phyloP scores from a whole-genome alignment of 1,140 invertebrate genomes.

The Acromyrmex echinatior region DNA sequence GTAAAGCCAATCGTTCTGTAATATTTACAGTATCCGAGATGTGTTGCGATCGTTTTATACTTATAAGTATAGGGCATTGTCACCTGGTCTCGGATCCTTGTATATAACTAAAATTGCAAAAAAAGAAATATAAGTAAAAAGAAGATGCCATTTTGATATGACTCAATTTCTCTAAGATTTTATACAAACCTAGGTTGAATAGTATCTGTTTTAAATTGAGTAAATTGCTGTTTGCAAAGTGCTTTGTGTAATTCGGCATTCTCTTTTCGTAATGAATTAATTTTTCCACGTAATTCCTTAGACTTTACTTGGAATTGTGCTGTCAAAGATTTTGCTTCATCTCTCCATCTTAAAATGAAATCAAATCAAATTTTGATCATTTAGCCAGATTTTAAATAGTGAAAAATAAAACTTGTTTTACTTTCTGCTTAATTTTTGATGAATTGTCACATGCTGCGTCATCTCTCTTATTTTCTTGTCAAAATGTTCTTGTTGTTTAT shows the following conservation, averaged over 20 bases:
- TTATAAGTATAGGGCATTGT: slow-evolving; percentile 61
- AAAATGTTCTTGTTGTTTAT: slow-evolving; percentile 81
- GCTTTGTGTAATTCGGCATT: slow-evolving; percentile 87
- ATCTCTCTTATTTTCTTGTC: slow-evolving; percentile 84
- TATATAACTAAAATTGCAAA: slow-evolving; percentile 69
- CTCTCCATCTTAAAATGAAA: slow-evolving; percentile 87
- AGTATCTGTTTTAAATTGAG: slow-evolving; percentile 81
- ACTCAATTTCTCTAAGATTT: neutral
- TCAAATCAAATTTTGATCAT: slow-evolving; percentile 3
- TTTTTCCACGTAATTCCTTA: slow-evolving; percentile 82
- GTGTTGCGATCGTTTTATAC: neutral
- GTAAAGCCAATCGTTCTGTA: slow-evolving; percentile 64
- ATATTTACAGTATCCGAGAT: slow-evolving; percentile 70
- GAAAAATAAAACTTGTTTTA: slow-evolving; percentile 30
- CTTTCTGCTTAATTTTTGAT: slow-evolving; percentile 85
- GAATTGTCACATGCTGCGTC: slow-evolving; percentile 84
- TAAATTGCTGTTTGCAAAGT: slow-evolving; percentile 85
- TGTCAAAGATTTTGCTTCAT: slow-evolving; percentile 89
- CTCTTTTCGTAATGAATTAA: slow-evolving; percentile 85
- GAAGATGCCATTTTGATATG: neutral
- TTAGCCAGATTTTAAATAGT: neutral
- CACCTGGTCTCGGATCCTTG: slow-evolving; percentile 73
- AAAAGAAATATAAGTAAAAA: neutral
- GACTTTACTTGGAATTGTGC: slow-evolving; percentile 88
- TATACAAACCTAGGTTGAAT: slow-evolving; percentile 72